A percentile compares a stretch with the other conserved stretches of the same genome.
Conservation (phyloP, 1,140 invertebrate species). For the Hycleus cichorii region DNA sequence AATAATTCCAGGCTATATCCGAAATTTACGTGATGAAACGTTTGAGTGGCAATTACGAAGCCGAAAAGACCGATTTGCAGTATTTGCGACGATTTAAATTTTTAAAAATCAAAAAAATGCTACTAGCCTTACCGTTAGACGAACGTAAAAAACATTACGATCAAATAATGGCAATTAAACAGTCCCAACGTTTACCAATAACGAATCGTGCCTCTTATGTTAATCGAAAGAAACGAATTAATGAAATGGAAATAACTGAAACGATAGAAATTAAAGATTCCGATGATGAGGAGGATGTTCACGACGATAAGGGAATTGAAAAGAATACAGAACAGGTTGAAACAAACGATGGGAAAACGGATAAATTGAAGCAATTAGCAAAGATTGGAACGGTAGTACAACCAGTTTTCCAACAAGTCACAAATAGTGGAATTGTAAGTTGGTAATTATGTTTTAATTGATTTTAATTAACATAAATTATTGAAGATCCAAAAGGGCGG, state of each 20-base stretch:
- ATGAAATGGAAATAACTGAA: background rate
- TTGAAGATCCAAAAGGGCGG: background rate
- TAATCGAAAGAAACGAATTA: background rate
- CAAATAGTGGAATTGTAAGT: background rate
- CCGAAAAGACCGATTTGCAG: constrained; percentile 1
- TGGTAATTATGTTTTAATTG: background rate
- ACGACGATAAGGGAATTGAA: no score
- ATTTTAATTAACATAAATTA: background rate
- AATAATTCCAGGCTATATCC: background rate
- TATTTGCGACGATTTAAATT: background rate
- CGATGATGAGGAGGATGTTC: constrained; percentile 1
- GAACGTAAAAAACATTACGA: no score
- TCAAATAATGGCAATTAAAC: no score
- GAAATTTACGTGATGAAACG: constrained; percentile 3
- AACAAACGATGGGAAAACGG: no score
- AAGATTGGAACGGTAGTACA: background rate
- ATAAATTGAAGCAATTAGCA: no score
- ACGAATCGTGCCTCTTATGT: background rate
- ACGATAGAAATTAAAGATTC: constrained; percentile 7
- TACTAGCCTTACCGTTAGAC: no score
- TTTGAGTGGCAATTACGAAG: constrained; percentile 4
- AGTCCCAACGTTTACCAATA: background rate
- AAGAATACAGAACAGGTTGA: no score
- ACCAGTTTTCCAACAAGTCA: background rate
- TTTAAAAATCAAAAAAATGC: background rate